Percentiles rank a stretch among this genome's conserved stretches.
phyloP scores from a whole-genome alignment of 2,888 invertebrate genomes.

The Rhagophthalmus giganteus region DNA sequence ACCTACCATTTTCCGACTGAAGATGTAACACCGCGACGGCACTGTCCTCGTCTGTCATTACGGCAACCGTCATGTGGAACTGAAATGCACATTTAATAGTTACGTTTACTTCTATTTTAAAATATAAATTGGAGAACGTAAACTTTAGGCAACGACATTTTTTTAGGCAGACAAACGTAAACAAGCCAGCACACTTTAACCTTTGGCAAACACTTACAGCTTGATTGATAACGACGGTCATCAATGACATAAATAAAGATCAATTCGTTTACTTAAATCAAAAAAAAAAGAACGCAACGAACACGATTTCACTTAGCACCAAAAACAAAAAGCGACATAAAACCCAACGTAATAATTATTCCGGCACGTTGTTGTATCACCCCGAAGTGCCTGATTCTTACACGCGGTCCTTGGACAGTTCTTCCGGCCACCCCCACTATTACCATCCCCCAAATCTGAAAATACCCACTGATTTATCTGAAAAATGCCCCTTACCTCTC shows the following conservation, averaged over 20 bases:
- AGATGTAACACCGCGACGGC: slow-evolving; percentile 48
- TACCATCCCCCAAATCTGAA: slow-evolving; percentile 44
- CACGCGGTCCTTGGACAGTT: slow-evolving; percentile 46
- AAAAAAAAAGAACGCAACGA: not conserved
- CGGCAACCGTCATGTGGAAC: slow-evolving; percentile 45
- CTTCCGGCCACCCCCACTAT: slow-evolving; percentile 44
- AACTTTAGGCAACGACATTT: too few species aligned
- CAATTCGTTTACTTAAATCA: slow-evolving; percentile 4
- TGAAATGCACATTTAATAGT: slow-evolving; percentile 4
- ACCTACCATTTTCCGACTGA: slow-evolving; percentile 49
- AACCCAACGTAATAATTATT: slow-evolving; percentile 11
- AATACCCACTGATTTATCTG: slow-evolving; percentile 47
- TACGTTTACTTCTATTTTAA: too few species aligned
- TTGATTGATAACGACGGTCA: slow-evolving; percentile 24
- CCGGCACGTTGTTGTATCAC: slow-evolving; percentile 26
- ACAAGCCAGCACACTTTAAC: not conserved
- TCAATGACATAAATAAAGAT: slow-evolving; percentile 15
- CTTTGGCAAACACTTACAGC: slow-evolving; percentile 19
- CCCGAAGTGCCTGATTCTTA: slow-evolving; percentile 32
- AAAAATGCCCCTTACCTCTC: slow-evolving; percentile 36
- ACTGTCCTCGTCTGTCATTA: slow-evolving; percentile 49
- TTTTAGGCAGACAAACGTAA: too few species aligned
- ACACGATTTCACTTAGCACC: not conserved
- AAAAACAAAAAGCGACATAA: slow-evolving; percentile 2
- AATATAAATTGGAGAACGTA: too few species aligned